Evolutionary conservation across 1,140 invertebrate species (phyloP).

Genomic region (Drosophila sulfurigaster): DNA sequence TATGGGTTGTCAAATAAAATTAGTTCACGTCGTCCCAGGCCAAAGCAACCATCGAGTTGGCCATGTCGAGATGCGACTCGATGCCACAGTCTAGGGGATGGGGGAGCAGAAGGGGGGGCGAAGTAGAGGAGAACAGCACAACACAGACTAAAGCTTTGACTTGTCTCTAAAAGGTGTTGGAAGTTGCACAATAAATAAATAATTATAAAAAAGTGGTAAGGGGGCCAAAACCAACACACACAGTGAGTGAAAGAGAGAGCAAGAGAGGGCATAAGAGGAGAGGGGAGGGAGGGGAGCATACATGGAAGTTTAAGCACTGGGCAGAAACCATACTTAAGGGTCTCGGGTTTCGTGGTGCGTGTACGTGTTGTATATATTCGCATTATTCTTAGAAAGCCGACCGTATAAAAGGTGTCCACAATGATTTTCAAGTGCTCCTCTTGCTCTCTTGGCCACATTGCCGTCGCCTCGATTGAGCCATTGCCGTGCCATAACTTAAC

Average conservation of each 20-base stretch:
- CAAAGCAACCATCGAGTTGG: slow-evolving; percentile 60
- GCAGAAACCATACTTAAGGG: slow-evolving; percentile 81
- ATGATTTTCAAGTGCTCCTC: slow-evolving; percentile 67
- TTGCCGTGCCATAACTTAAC: slow-evolving; percentile 4
- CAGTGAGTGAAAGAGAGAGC: slow-evolving; percentile 11
- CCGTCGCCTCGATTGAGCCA: slow-evolving; percentile 19
- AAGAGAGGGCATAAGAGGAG: slow-evolving; percentile 4
- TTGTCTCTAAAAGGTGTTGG: slow-evolving; percentile 84
- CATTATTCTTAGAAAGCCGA: slow-evolving; percentile 82
- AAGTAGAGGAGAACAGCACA: slow-evolving; percentile 28
- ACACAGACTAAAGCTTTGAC: slow-evolving; percentile 70
- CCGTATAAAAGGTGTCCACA: slow-evolving; percentile 81
- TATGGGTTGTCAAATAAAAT: slow-evolving; percentile 85
- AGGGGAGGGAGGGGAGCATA: slow-evolving; percentile 50
- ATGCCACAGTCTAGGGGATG: neutral
- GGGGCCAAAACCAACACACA: slow-evolving; percentile 21
- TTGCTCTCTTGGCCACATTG: slow-evolving; percentile 6
- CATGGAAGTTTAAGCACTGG: slow-evolving; percentile 82
- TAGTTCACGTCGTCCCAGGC: slow-evolving; percentile 72
- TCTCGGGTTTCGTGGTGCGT: slow-evolving; percentile 78
- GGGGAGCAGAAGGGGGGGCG: neutral
- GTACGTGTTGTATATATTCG: slow-evolving; percentile 78
- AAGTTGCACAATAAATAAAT: slow-evolving; percentile 85
- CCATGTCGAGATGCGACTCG: slow-evolving; percentile 60
- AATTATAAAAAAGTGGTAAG: slow-evolving; percentile 69